These are phyloP conservation scores for Chloroceryle inda DNA, from an alignment of 2,797 vertebrate genomes.

Conservation along the genomic window DNA sequence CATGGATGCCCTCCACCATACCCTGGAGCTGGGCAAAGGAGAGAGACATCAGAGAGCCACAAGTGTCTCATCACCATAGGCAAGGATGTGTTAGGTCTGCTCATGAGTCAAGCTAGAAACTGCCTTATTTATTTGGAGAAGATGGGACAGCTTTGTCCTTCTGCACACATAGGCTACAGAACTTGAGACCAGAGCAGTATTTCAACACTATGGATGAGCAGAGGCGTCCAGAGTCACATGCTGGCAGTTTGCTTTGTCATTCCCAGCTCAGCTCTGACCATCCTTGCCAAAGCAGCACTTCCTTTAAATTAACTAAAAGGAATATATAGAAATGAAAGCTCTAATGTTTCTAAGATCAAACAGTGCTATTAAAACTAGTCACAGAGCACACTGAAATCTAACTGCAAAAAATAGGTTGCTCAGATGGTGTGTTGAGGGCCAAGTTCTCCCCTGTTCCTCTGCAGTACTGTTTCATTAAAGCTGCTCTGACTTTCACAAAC, in stretches of 20 bases:
- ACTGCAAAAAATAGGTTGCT: neutral
- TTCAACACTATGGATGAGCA: neutral
- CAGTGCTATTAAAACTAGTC: fast-evolving
- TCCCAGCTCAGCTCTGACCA: neutral
- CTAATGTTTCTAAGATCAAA: neutral
- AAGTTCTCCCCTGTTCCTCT: neutral
- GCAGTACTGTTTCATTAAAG: neutral
- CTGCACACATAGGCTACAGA: fast-evolving
- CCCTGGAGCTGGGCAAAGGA: neutral
- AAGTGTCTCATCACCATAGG: neutral
- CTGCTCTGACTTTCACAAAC: neutral
- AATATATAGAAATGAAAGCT: neutral
- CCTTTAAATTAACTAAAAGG: neutral
- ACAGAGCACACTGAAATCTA: neutral
- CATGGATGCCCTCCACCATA: neutral
- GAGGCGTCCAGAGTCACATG: neutral
- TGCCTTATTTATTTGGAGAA: neutral
- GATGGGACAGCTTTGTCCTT: neutral
- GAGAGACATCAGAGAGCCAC: neutral
- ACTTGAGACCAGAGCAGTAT: neutral
- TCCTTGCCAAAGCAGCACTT: neutral
- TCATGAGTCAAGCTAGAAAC: neutral
- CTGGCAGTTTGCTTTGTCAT: neutral
- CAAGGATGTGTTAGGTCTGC: neutral
- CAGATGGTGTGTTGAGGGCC: too few species aligned